Evolutionary conservation across 2,797 vertebrate genomes (phyloP).

Genomic region (Tympanoctomys barrerae): DNA sequence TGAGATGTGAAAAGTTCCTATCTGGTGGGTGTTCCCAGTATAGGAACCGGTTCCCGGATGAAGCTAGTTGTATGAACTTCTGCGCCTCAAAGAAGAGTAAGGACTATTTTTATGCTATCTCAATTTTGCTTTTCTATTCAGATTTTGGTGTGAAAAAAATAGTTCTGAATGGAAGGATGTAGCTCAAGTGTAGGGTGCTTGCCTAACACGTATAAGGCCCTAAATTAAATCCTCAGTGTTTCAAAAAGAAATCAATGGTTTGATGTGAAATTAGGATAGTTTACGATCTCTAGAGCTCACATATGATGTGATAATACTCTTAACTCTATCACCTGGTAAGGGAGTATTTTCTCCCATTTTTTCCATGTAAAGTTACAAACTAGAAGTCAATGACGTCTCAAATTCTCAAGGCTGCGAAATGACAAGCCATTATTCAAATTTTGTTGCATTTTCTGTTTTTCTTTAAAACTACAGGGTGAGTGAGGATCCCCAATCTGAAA

Average conservation of each 20-base stretch:
- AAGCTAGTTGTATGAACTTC: slow-evolving; percentile 90
- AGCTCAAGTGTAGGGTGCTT: not conserved
- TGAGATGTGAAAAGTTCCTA: slow-evolving; percentile 92
- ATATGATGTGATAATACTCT: not conserved
- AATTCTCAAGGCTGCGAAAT: not conserved
- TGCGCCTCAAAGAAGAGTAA: slow-evolving; percentile 93
- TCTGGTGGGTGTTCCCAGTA: slow-evolving; percentile 92
- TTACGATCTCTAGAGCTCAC: not conserved
- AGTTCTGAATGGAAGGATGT: not conserved
- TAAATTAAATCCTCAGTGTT: not conserved
- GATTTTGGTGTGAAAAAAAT: not conserved
- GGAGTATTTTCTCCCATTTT: not conserved
- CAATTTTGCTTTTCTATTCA: not conserved
- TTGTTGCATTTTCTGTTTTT: slow-evolving; percentile 41
- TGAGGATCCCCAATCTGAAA: not conserved
- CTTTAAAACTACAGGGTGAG: not conserved
- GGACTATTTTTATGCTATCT: not conserved
- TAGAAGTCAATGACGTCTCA: slow-evolving; percentile 4
- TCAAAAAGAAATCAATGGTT: not conserved
- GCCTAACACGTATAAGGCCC: not conserved
- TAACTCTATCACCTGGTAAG: not conserved
- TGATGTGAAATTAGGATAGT: slow-evolving; percentile 32
- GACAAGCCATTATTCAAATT: not conserved
- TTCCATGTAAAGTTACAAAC: not conserved
- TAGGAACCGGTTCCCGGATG: slow-evolving; percentile 91